Evolutionary conservation across 37 sponge, comb jelly and placozoan species (phyloP), one percentile per base, ranked within the genome.

Genomic region (Mnemiopsis leidyi): DNA sequence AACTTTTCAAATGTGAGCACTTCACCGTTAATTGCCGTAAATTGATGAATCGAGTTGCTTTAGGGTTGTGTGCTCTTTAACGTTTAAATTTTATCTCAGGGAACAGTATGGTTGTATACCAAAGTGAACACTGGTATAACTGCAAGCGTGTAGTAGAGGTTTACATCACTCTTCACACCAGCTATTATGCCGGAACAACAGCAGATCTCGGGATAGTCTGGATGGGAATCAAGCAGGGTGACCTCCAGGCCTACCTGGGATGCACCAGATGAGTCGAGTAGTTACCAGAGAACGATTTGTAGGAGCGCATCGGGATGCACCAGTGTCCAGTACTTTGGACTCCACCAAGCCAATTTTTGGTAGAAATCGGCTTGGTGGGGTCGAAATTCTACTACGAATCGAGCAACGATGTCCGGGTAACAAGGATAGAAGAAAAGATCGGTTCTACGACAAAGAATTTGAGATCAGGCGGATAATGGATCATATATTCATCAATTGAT

Each of bases 171-270:
- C 73, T 71, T 3, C 73, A 13, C n/a, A 25, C 2, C 3, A 23
- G 3, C 25, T 71, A 71, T 25, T 25, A 71, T 18, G 73, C 73
- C 20, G 73, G 73, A 29, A 71, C 73, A 71, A 71, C 25, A 7
- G 73, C 29, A 29, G 73, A 28, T 18, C 73, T n/a, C n/a, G n/a
- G n/a, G n/a, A n/a, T n/a, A n/a, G n/a, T 71, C 73, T 71, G 73
- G 73, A 71, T 71, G 73, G 73, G 29, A 18, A 71, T 71, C 73
- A 23, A 25, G 20, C 73, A 71, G n/a, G 73, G 73, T 29, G 73
- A 71, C 73, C 3, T 23, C 30, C 25, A 71, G 30, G 20, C 73
- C 73, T n/a, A 71, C 73, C 5, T 71, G 73, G 73, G 30, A 28
- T 29, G 30, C 25, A 5, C 73, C 73, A 71, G 73, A 28, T 23